Conservation (phyloP, 2,888 invertebrate genomes). For the Agrotis exclamationis region DNA sequence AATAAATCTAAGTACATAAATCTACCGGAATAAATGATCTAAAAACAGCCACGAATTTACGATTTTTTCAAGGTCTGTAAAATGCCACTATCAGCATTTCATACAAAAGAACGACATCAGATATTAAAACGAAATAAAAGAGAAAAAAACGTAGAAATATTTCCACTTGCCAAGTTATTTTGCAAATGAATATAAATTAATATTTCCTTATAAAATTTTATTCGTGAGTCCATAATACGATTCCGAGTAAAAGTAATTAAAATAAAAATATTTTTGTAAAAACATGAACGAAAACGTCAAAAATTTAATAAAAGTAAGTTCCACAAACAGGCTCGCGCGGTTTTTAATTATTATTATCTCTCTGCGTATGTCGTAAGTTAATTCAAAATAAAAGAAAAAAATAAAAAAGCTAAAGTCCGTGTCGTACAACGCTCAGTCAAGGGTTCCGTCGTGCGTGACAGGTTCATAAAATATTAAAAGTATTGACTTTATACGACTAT, state of each 20-base stretch:
- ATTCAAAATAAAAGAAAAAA: slow-evolving; percentile 47
- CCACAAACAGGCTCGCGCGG: slow-evolving; percentile 39
- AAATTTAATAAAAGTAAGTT: slow-evolving; percentile 40
- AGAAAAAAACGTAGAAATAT: too few relatives aligned
- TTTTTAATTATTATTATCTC: slow-evolving; percentile 47
- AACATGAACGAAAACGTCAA: slow-evolving; percentile 35
- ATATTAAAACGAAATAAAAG: too few relatives aligned
- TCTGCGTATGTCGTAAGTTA: slow-evolving; percentile 45
- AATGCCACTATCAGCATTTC: too few relatives aligned
- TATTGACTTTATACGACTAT: too few relatives aligned
- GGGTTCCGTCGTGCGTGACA: background rate
- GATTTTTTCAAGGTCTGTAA: too few relatives aligned
- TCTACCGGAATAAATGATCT: too few relatives aligned
- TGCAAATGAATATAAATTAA: slow-evolving; percentile 8
- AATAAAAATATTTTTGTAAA: slow-evolving; percentile 35
- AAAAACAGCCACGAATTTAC: too few relatives aligned
- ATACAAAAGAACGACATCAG: too few relatives aligned
- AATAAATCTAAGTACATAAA: too few relatives aligned
- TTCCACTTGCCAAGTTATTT: slow-evolving; percentile 6
- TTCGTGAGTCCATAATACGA: slow-evolving; percentile 12
- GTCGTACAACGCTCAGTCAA: background rate
- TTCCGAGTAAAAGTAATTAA: slow-evolving; percentile 53
- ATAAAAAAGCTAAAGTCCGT: background rate
- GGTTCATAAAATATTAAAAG: too few relatives aligned
- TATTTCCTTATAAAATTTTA: slow-evolving; percentile 25